These are phyloP conservation scores for Sarcophaga rosellei DNA, from an alignment of 2,888 invertebrate species.

Conservation along the genomic window DNA sequence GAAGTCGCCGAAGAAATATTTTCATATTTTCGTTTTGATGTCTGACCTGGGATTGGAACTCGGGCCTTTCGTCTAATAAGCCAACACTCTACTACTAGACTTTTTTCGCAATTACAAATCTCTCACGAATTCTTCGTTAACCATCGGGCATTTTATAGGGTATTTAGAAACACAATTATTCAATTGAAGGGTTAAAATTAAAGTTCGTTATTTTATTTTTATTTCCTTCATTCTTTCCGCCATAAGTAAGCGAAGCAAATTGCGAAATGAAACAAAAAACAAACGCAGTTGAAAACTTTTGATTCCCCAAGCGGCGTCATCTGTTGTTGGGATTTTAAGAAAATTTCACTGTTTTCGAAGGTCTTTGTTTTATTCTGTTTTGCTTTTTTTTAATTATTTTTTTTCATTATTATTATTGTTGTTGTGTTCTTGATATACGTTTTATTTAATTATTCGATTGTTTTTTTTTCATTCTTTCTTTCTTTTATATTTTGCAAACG, in stretches of 20 bases:
- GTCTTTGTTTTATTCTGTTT: constrained; percentile 21
- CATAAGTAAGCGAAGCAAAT: constrained; percentile 55
- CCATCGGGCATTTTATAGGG: not conserved
- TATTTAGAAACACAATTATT: constrained; percentile 33
- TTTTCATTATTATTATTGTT: not conserved
- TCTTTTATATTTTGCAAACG: constrained; percentile 11
- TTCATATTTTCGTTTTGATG: too few species aligned
- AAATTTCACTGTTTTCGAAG: constrained; percentile 25
- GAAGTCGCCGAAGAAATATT: too few species aligned
- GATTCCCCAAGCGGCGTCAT: constrained; percentile 65
- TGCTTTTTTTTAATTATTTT: constrained; percentile 16
- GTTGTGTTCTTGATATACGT: not conserved
- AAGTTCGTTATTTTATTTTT: constrained; percentile 22
- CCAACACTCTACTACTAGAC: too few species aligned
- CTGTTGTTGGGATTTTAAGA: constrained; percentile 54
- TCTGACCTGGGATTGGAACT: too few species aligned
- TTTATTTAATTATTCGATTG: constrained; percentile 23
- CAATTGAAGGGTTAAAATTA: constrained; percentile 59
- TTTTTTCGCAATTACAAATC: not conserved
- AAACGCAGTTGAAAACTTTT: constrained; percentile 61
- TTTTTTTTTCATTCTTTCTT: not conserved
- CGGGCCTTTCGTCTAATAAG: too few species aligned
- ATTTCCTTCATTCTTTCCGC: constrained; percentile 22
- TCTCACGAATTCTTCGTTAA: not conserved
- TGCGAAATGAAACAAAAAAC: constrained; percentile 20